Evolutionary conservation across 1,140 invertebrate genomes (phyloP), one percentile per base, ranked within the genome.

Genomic region (Cydia pomonella): DNA sequence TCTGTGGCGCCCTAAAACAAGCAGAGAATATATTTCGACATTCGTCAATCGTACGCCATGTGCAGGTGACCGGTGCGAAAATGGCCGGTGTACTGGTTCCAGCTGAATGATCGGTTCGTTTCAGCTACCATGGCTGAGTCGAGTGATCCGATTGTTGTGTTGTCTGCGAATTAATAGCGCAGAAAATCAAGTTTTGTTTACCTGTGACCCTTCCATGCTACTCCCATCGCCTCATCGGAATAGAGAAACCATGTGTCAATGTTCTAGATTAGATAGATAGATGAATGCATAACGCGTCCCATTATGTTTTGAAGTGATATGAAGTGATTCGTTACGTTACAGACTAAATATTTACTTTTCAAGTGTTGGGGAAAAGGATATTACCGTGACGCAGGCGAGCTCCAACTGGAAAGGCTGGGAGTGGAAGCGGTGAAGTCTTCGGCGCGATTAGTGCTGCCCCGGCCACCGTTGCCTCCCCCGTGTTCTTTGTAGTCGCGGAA

Each of bases 401-500:
- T 95, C 94, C 94, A 95, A 72, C 93, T 93, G 50, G 95, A 95
- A 63, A 97, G 93, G 90, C 94, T 96, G 10, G 97, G 96, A 13
- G 96, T 95, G 44, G 97, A 97, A 38, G 95, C 94, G 59, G 96
- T 96, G 62, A 95, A 94, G 77, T 96, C 96, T 83, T 97, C 95
- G 77, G 94, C 93, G 72, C 95, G 94, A 84, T 95, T 94, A 84
- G 94, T 94, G 29, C 94, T 95, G 12, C 94, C 93, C 85, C 95
- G 95, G 53, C 95, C 95, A 16, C 96, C 96, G 16, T 23, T 23
- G 9, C 53, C 53, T 1, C 53, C 64, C 2, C 96, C 96, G 92
- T 98, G 97, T 84, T 98, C 97, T 90, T 98, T 98, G 92, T 98
- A 98, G 87, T 98, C 97, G 94, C 97, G 96, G 94, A 98, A 98